These are phyloP conservation scores for Sebastiscus albofasciatus DNA, from an alignment of 2,797 vertebrate genomes.

Conservation along the genomic window DNA sequence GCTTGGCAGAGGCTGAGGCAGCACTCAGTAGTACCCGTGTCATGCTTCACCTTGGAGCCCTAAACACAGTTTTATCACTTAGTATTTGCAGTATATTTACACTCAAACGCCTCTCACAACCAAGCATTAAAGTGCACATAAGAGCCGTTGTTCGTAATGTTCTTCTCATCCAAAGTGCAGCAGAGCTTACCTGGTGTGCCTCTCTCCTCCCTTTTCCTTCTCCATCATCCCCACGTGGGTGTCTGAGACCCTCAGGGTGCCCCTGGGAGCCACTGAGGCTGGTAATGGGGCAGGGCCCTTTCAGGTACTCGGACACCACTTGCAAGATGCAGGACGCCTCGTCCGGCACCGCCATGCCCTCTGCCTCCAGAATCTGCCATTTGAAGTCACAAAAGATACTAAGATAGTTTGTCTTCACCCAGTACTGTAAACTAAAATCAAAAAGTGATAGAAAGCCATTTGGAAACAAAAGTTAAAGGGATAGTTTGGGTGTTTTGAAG, in stretches of 20 bases:
- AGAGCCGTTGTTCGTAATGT: not conserved
- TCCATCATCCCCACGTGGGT: conserved; percentile 37
- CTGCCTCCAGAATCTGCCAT: conserved; percentile 80
- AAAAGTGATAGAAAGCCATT: not conserved
- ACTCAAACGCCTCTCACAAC: not conserved
- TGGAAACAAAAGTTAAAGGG: not conserved
- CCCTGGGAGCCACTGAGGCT: conserved; percentile 72
- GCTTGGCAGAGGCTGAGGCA: conserved; percentile 84
- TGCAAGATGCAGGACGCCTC: conserved; percentile 77
- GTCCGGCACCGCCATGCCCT: conserved; percentile 79
- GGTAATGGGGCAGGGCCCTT: conserved; percentile 71
- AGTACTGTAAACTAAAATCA: not conserved
- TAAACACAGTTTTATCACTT: conserved; percentile 7
- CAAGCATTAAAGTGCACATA: not conserved
- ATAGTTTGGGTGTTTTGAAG: not conserved
- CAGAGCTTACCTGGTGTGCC: conserved; percentile 51
- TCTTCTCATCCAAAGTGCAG: not conserved
- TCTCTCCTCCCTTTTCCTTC: conserved; percentile 52
- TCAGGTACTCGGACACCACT: conserved; percentile 77
- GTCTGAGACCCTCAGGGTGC: conserved; percentile 51
- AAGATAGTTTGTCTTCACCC: not conserved
- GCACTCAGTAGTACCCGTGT: conserved; percentile 73
- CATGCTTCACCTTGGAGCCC: conserved; percentile 63
- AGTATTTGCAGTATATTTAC: not conserved
- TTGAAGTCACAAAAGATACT: not conserved